These are phyloP conservation scores for Philopotamus ludificatus DNA, from an alignment of 1,140 invertebrate genomes.

Conservation along the genomic window DNA sequence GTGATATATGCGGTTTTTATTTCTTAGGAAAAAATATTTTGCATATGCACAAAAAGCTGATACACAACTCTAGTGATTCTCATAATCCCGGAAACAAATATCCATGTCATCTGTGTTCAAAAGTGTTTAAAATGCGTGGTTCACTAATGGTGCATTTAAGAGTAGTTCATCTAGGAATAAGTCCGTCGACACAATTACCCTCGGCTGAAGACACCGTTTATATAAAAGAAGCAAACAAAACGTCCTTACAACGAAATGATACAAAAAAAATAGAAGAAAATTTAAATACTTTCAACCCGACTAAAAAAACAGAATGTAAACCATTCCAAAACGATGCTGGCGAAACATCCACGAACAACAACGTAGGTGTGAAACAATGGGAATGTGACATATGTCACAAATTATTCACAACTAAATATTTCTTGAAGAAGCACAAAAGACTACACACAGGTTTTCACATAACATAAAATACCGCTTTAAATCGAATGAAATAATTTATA, in stretches of 20 bases:
- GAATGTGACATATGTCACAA: constrained; percentile 82
- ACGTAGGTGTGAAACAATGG: constrained; percentile 58
- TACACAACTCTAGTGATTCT: constrained; percentile 65
- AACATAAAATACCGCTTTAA: constrained; percentile 5
- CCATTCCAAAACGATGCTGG: not conserved
- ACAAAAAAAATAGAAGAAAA: constrained; percentile 9
- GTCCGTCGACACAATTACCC: constrained; percentile 5
- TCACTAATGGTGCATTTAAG: constrained; percentile 79
- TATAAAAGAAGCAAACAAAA: not conserved
- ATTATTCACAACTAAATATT: constrained; percentile 86
- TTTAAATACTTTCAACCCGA: too few species aligned
- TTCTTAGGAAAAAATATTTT: constrained; percentile 70
- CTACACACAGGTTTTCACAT: constrained; percentile 65
- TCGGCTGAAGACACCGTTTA: not conserved
- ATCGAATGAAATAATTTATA: constrained; percentile 17
- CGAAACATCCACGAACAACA: not conserved
- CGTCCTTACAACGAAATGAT: not conserved
- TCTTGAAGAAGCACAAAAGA: constrained; percentile 84
- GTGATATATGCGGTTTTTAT: constrained; percentile 69
- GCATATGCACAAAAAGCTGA: constrained; percentile 70
- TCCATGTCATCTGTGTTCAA: constrained; percentile 74
- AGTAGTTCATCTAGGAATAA: constrained; percentile 68
- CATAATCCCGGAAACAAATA: constrained; percentile 55
- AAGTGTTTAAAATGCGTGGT: constrained; percentile 77
- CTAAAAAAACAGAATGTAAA: not conserved